Conservation (phyloP, 2,797 vertebrate species). For the Hemitrygon akajei region DNA sequence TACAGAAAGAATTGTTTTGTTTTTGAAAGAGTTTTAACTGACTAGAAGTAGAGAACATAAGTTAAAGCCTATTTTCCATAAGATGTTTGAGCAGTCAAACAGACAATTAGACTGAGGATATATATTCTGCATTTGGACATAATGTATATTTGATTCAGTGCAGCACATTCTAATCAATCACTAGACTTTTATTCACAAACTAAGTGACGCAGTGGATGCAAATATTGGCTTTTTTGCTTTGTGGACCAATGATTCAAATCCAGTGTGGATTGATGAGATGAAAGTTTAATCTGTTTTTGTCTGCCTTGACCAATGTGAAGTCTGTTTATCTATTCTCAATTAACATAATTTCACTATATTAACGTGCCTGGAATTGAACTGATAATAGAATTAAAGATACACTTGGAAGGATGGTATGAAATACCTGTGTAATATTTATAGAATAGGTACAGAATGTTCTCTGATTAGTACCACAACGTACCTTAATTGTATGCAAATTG, state of each 20-base stretch:
- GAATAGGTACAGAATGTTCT: neutral
- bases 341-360: neutral
- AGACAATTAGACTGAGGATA: neutral
- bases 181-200: neutral
- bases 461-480: neutral
- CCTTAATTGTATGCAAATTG: neutral
- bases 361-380: neutral
- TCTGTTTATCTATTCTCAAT: neutral
- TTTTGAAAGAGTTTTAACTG: neutral
- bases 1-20: neutral
- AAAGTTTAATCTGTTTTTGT: neutral
- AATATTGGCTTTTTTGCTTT: neutral
- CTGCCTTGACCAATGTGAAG: neutral
- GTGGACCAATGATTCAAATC: neutral
- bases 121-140: neutral
- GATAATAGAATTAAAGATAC: neutral
- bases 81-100: neutral
- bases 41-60: neutral
- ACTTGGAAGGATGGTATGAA: neutral
- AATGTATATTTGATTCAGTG: neutral
- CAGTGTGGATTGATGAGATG: neutral
- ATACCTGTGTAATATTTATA: neutral
- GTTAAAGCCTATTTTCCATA: neutral
- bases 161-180: constrained; percentile 9
- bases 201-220: neutral